Conservation (phyloP, 2,888 invertebrate species). For the Bombyx huttoni region DNA sequence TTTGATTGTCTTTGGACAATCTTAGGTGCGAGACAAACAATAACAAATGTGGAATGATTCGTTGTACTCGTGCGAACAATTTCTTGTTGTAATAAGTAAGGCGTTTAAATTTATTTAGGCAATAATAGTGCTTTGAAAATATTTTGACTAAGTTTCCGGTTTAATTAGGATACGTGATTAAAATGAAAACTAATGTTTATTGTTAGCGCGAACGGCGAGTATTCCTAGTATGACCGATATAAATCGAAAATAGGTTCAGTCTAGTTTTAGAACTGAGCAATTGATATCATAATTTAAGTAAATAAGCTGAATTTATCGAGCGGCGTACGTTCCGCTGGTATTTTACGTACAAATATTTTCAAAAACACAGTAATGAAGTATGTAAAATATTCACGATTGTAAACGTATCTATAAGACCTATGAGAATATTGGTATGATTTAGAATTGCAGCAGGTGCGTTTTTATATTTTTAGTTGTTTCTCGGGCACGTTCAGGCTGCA, state of each 20-base stretch:
- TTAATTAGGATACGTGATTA: neutral
- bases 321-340: too few species aligned
- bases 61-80: neutral
- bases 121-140: neutral
- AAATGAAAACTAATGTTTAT: neutral
- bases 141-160: neutral
- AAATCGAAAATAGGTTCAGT: neutral
- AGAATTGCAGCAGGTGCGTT: too few species aligned
- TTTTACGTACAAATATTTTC: too few species aligned
- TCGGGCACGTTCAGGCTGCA: too few species aligned
- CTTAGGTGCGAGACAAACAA: too few species aligned
- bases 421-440: too few species aligned
- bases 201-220: neutral
- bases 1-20: too few species aligned
- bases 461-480: too few species aligned
- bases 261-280: neutral
- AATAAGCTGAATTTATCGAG: neutral
- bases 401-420: too few species aligned
- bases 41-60: neutral
- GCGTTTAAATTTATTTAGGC: neutral
- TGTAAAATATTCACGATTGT: too few species aligned
- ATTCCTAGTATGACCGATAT: neutral
- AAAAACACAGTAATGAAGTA: too few species aligned
- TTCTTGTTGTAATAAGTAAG: neutral
- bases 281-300: neutral